These are phyloP conservation scores for Myotis yumanensis DNA, from an alignment of 2,113 vertebrate genomes.

Conservation along the genomic window DNA sequence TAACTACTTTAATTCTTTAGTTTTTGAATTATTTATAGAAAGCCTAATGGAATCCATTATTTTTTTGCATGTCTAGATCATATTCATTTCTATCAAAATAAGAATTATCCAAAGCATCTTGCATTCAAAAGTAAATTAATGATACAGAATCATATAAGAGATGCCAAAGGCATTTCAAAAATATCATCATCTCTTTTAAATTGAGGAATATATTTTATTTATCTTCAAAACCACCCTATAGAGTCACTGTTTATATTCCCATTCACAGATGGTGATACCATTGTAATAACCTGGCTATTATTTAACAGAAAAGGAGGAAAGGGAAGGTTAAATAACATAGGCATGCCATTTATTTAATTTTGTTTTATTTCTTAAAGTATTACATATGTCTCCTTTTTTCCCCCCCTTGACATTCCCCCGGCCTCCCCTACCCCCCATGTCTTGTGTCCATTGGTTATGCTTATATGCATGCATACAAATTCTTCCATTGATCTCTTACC, in stretches of 20 bases:
- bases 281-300: too few relatives aligned
- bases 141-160: background rate
- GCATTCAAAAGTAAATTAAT: slow-evolving; percentile 17
- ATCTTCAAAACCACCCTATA: background rate
- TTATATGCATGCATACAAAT: too few relatives aligned
- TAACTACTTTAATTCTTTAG: slow-evolving; percentile 22
- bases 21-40: background rate
- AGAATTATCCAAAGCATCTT: slow-evolving; percentile 14
- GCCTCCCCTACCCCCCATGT: too few relatives aligned
- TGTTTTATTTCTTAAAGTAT: too few relatives aligned
- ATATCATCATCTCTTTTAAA: background rate
- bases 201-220: background rate
- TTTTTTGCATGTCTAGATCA: background rate
- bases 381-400: too few relatives aligned
- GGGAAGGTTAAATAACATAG: too few relatives aligned
- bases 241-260: background rate
- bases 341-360: too few relatives aligned
- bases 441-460: too few relatives aligned
- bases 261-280: too few relatives aligned
- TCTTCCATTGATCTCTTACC: too few relatives aligned
- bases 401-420: too few relatives aligned
- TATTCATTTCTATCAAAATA: slow-evolving; percentile 23
- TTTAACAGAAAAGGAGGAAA: too few relatives aligned
- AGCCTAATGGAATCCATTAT: slow-evolving; percentile 24
- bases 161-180: background rate